A percentile compares a stretch with the other conserved stretches of the same genome.
Evolutionary conservation across 2,797 vertebrate genomes (phyloP).

Genomic region (Falco cherrug): DNA sequence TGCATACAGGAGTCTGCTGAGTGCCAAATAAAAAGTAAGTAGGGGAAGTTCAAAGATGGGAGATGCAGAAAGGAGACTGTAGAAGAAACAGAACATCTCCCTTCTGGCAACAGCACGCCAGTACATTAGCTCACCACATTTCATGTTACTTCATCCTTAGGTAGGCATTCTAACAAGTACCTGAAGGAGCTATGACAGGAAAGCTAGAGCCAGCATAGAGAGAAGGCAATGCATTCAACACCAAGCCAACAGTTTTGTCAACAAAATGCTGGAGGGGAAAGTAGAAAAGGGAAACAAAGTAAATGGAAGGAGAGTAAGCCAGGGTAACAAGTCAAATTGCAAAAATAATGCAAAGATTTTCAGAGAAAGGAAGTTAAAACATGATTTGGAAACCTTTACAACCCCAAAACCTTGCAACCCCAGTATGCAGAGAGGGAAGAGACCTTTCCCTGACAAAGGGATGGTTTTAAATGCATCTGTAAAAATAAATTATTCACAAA

Average conservation of each 20-base stretch:
- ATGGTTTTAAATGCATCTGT: not conserved
- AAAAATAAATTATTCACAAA: not conserved
- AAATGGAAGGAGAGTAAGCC: not conserved
- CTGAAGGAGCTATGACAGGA: not conserved
- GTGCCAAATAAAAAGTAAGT: not conserved
- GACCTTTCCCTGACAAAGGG: not conserved
- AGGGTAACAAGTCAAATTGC: not conserved
- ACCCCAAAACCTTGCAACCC: not conserved
- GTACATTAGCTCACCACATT: not conserved
- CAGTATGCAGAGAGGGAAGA: not conserved
- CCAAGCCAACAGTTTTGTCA: not conserved
- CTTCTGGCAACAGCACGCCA: not conserved
- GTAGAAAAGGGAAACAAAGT: not conserved
- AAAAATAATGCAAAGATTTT: not conserved
- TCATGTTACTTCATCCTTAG: not conserved
- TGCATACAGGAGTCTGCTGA: accelerated
- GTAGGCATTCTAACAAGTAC: not conserved
- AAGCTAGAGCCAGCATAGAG: not conserved
- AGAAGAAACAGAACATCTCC: not conserved
- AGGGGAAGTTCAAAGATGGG: not conserved
- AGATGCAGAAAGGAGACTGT: accelerated
- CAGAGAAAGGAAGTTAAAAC: not conserved
- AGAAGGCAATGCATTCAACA: not conserved
- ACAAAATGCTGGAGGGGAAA: not conserved
- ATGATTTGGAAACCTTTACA: not conserved